Conservation (phyloP, 2,113 vertebrate genomes). For the Rhabdomys dilectus region DNA sequence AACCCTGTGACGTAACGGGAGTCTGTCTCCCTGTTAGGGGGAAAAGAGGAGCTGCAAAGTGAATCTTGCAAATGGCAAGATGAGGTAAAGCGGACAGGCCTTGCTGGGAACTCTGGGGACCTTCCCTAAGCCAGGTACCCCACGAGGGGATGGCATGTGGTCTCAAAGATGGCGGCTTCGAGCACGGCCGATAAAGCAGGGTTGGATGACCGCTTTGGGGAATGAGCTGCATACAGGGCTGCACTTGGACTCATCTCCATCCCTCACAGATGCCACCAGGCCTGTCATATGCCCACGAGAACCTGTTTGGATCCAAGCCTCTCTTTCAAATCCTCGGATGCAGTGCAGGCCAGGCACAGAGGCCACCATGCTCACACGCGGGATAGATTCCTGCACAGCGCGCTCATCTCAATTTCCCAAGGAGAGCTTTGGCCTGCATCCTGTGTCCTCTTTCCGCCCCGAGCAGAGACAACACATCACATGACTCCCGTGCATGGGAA, state of each 20-base stretch:
- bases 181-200: background rate
- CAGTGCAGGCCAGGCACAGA: rapidly evolving
- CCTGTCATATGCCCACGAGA: background rate
- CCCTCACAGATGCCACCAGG: background rate
- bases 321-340: background rate
- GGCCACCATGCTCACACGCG: background rate
- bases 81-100: rapidly evolving
- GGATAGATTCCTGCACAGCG: background rate
- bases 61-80: rapidly evolving
- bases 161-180: background rate
- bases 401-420: rapidly evolving
- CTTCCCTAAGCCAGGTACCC: background rate
- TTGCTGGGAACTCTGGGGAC: background rate
- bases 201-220: background rate
- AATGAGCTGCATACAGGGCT: rapidly evolving
- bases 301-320: rapidly evolving
- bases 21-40: background rate
- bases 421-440: background rate
- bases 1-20: background rate
- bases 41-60: background rate
- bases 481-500: background rate
- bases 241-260: rapidly evolving
- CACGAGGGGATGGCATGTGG: rapidly evolving
- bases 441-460: background rate
- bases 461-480: background rate